These are phyloP conservation scores for Cricetomys ansorgei DNA, from an alignment of 2,113 vertebrate genomes.

Conservation along the genomic window DNA sequence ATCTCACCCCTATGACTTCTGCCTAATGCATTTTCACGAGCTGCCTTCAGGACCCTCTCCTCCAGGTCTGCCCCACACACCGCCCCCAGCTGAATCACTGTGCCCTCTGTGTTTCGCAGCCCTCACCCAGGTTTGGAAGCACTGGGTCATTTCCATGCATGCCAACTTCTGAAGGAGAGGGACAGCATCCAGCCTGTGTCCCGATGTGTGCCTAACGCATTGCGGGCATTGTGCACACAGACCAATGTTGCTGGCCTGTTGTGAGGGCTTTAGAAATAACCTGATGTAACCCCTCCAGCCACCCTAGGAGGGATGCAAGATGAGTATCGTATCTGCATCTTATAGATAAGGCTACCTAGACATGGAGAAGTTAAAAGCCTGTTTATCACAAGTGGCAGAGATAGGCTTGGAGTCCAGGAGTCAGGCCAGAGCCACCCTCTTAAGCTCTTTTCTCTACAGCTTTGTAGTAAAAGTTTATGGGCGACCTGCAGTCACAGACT, in stretches of 20 bases:
- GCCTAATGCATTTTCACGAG: background rate
- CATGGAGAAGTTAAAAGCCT: background rate
- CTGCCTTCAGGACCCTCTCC: background rate
- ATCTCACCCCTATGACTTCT: background rate
- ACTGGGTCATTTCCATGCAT: background rate
- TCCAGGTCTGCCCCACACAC: background rate
- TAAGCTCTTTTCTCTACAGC: background rate
- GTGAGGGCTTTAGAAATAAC: background rate
- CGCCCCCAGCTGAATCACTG: background rate
- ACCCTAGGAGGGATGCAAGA: background rate
- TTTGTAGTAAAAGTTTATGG: background rate
- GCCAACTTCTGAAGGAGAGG: constrained; percentile 9
- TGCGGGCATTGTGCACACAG: background rate
- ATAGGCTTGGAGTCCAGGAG: background rate
- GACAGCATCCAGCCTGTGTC: background rate
- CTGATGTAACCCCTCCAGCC: background rate
- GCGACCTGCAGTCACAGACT: background rate
- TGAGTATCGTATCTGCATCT: background rate
- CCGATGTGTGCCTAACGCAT: background rate
- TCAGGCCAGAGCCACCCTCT: background rate
- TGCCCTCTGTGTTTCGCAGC: background rate
- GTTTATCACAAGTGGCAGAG: background rate
- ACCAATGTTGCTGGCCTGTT: background rate
- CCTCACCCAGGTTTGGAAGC: background rate
- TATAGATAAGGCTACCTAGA: background rate